A percentile compares a stretch with the other conserved stretches of the same genome.
Conservation (phyloP, 2,797 vertebrate species). For the Neoniphon sammara region DNA sequence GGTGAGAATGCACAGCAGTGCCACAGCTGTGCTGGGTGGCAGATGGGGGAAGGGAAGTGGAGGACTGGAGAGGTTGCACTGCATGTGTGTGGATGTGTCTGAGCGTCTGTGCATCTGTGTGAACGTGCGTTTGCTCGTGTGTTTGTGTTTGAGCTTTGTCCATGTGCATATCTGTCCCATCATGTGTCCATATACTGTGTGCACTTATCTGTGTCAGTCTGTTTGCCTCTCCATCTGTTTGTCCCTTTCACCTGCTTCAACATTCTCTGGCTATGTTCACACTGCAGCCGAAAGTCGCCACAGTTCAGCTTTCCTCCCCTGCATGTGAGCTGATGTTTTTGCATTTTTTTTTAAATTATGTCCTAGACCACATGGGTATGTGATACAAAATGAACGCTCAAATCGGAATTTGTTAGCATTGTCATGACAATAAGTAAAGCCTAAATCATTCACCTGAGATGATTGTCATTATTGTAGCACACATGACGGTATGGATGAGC, state of each 20-base stretch:
- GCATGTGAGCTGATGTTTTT: conserved; percentile 31
- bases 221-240: background rate
- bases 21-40: conserved; percentile 67
- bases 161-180: conserved; percentile 17
- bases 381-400: background rate
- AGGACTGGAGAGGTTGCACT: conserved; percentile 26
- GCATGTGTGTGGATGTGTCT: conserved; percentile 5
- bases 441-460: too few relatives aligned
- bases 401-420: background rate
- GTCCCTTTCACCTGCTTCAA: background rate
- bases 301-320: background rate
- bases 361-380: conserved; percentile 6
- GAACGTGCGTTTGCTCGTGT: conserved; percentile 33
- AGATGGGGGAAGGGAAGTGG: conserved; percentile 58
- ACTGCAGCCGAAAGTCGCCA: background rate
- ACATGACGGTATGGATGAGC: too few relatives aligned
- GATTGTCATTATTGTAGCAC: too few relatives aligned
- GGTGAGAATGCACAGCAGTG: conserved; percentile 68
- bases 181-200: conserved; percentile 5
- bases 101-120: conserved; percentile 9
- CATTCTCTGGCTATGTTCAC: conserved; percentile 25
- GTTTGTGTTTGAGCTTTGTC: conserved; percentile 19
- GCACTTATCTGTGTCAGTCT: background rate
- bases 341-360: conserved; percentile 5
- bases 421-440: too few relatives aligned